Conservation (phyloP, 2,888 invertebrate species). For the Thalpophila matura region DNA sequence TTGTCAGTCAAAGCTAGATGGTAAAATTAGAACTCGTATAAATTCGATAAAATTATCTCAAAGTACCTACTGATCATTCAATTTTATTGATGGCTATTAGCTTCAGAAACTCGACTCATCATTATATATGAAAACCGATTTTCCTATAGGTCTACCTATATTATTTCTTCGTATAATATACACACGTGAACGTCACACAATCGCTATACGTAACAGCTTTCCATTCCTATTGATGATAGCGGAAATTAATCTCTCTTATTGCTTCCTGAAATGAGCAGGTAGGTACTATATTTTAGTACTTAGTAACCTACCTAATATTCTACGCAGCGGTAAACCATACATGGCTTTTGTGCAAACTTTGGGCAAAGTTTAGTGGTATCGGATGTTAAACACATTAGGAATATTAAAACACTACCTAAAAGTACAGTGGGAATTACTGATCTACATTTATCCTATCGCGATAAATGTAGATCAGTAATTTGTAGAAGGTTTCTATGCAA, state of each 20-base stretch:
- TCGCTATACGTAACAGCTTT: constrained; percentile 31
- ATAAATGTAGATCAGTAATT: constrained; percentile 7
- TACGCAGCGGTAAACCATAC: neutral
- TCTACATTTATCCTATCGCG: constrained; percentile 9
- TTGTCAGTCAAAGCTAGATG: too few species aligned
- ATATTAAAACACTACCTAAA: neutral
- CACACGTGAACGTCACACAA: neutral
- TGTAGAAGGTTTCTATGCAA: neutral
- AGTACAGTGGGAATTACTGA: too few species aligned
- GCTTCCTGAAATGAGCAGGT: constrained; percentile 3
- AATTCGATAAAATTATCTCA: too few species aligned
- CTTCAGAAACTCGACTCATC: neutral
- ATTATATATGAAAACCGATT: neutral
- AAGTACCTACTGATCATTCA: neutral
- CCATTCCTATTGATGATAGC: constrained; percentile 15
- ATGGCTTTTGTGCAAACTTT: constrained; percentile 4
- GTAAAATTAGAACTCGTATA: too few species aligned
- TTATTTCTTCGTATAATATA: constrained; percentile 1
- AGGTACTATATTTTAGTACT: neutral
- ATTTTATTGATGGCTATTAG: too few species aligned
- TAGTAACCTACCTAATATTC: neutral
- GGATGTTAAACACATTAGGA: constrained; percentile 7
- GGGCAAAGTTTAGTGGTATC: neutral
- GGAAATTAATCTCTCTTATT: constrained; percentile 23
- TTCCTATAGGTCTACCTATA: neutral